Evolutionary conservation across 1,140 invertebrate species (phyloP).

Genomic region (Drosophila prosaltans): DNA sequence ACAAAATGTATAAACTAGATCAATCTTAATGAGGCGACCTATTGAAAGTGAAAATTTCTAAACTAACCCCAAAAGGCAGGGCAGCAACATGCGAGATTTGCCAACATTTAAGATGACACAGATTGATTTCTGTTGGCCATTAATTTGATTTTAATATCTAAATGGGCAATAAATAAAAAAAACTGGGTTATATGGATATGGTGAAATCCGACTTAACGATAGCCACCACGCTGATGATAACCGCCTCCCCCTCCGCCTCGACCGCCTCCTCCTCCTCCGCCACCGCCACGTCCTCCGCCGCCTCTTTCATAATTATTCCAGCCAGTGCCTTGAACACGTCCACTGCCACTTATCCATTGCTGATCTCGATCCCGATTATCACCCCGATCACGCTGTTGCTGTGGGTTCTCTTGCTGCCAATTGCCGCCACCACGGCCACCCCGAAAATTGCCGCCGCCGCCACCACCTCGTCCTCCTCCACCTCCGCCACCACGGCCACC

Average conservation of each 20-base stretch:
- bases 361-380: conserved; percentile 45
- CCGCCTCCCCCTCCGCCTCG: conserved; percentile 78
- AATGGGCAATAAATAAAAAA: conserved; percentile 52
- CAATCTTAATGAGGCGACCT: conserved; percentile 17
- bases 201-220: conserved; percentile 27
- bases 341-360: conserved; percentile 66
- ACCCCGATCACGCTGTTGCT: conserved; percentile 23
- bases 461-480: conserved; percentile 36
- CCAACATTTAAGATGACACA: conserved; percentile 43
- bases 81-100: conserved; percentile 45
- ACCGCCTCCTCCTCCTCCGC: conserved; percentile 54
- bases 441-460: conserved; percentile 41
- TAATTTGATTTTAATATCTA: conserved; percentile 40
- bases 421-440: conserved; percentile 45
- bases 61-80: conserved; percentile 21
- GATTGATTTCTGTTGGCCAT: conserved; percentile 34
- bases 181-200: conserved; percentile 33
- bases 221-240: conserved; percentile 54
- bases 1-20: conserved; percentile 36
- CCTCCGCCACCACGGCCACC: conserved; percentile 51
- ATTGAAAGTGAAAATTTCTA: conserved; percentile 43
- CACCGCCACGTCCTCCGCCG: conserved; percentile 31
- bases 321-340: conserved; percentile 75
- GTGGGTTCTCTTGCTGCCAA: conserved; percentile 50
- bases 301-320: conserved; percentile 61